These are phyloP conservation scores for Pseudomugil tenellus DNA, from an alignment of 2,797 vertebrate species.

Conservation along the genomic window DNA sequence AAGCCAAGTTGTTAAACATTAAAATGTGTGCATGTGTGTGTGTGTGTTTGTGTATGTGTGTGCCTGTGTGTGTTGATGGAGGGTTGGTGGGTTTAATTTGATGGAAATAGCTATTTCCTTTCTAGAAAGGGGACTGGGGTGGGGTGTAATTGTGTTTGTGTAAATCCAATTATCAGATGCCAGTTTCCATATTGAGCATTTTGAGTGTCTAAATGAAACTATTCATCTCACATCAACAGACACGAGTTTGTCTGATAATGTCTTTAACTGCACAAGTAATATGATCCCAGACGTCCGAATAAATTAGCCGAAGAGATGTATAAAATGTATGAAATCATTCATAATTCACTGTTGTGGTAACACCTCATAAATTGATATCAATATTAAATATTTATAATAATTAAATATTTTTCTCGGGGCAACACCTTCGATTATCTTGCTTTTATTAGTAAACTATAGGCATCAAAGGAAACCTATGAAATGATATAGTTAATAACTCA, in stretches of 20 bases:
- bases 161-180: slow-evolving; percentile 5
- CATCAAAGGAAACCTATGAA: no score
- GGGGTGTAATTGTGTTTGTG: neutral
- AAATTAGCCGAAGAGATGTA: neutral
- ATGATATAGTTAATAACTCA: no score
- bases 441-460: no score
- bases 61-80: no score
- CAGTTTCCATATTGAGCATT: slow-evolving; percentile 11
- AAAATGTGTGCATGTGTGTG: slow-evolving; percentile 1
- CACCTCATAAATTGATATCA: no score
- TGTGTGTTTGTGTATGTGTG: no score
- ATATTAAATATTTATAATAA: no score
- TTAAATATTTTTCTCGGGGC: no score
- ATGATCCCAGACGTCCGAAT: slow-evolving; percentile 3
- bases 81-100: neutral
- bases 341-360: no score
- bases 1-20: slow-evolving; percentile 20
- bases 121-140: neutral
- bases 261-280: slow-evolving; percentile 8
- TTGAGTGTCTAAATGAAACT: slow-evolving; percentile 2
- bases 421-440: no score
- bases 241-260: slow-evolving; percentile 1
- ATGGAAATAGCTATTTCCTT: slow-evolving; percentile 2
- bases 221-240: slow-evolving; percentile 12
- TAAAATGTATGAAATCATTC: neutral